Evolutionary conservation across 2,797 vertebrate genomes (phyloP), one percentile per base, ranked within the genome.

Genomic region (Rhinophrynus dorsalis): DNA sequence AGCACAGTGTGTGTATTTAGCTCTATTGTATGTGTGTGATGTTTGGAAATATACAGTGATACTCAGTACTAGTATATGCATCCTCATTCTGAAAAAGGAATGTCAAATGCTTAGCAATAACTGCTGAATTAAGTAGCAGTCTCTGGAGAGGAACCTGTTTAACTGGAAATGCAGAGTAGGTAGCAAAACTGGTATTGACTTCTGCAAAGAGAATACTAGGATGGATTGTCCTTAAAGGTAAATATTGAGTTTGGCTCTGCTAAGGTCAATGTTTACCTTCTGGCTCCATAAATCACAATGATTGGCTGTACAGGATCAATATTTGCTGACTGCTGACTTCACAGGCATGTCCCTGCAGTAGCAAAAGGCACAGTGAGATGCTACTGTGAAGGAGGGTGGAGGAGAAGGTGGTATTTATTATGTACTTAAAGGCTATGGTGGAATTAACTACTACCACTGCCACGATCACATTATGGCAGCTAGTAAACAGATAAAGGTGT

Each of bases 261-360:
- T 73, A 66, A 73, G 70, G 70, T 73, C 70, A 73, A 73, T 73
- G 70, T 73, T 73, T 73, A 73, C 62, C 62, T 73, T 67, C 70
- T 73, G 62, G 70, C 70, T 73, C 70, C 70, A 73, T 73, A 73
- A 73, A 73, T 73, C 70, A 73, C 35, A 44, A 55, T 73, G 70
- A 73, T 73, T 73, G 70, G 70, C 62, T 66, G 35, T 54, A 26
- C 47, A 73, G 70, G 70, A 73, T 73, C 70, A 73, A 73, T 73
- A 73, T 73, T 73, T 73, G 70, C 70, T 66, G 70, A 73, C 62
- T 73, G 62, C 62, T 73, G 62, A 66, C 70, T 73, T 73, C 52
- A 67, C 54, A 52, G 37, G 51, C 70, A 55, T 67, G 70, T 60
- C 70, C 70, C 63, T 73, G 29, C 70, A 73, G 70, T 67, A 60